Percentiles rank a stretch among this genome's conserved stretches.
These are phyloP conservation scores for Microctenopoma steveboyesi DNA, from an alignment of 2,797 vertebrate species.

Conservation along the genomic window DNA sequence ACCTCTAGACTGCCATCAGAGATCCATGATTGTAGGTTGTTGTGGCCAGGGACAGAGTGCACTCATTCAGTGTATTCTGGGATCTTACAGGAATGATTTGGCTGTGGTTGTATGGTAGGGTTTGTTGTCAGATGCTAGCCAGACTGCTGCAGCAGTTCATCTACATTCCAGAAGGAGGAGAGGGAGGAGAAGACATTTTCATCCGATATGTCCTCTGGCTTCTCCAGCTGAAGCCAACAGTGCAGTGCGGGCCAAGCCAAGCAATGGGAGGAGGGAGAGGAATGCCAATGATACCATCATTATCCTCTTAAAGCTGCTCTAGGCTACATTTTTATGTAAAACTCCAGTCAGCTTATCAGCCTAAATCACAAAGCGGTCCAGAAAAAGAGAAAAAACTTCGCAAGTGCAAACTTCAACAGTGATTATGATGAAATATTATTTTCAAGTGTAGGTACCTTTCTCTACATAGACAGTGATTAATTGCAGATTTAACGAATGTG, in stretches of 20 bases:
- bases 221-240: constrained; percentile 39
- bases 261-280: constrained; percentile 42
- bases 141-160: constrained; percentile 41
- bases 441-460: background rate
- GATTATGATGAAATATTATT: constrained; percentile 15
- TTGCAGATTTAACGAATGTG: background rate
- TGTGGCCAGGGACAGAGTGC: constrained; percentile 40
- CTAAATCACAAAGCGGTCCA: constrained; percentile 28
- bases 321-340: constrained; percentile 42
- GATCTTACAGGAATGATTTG: constrained; percentile 56
- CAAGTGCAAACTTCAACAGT: constrained; percentile 14
- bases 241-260: constrained; percentile 39
- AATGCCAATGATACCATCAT: constrained; percentile 59
- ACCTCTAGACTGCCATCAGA: constrained; percentile 50
- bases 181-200: constrained; percentile 45
- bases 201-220: constrained; percentile 58
- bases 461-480: constrained; percentile 6
- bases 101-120: constrained; percentile 38
- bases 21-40: constrained; percentile 65
- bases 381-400: background rate
- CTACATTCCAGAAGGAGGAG: constrained; percentile 36
- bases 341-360: constrained; percentile 28
- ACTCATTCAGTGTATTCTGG: constrained; percentile 62
- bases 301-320: constrained; percentile 52
- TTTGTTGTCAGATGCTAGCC: constrained; percentile 48